Evolutionary conservation across 1,140 invertebrate genomes (phyloP).

Genomic region (Aricia agestis): DNA sequence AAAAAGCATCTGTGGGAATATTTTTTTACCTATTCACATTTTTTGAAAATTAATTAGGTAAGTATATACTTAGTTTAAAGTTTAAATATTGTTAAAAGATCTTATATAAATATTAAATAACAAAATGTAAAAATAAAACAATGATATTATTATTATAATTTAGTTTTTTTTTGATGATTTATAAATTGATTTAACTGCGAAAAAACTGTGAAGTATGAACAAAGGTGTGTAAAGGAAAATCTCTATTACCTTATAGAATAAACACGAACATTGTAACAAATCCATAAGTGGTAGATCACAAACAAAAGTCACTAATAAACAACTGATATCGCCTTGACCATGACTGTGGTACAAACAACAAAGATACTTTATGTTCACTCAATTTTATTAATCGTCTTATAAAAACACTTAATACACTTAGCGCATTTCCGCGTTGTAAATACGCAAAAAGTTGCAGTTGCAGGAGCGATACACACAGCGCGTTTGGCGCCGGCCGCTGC

Average conservation of each 20-base stretch:
- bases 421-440: background rate
- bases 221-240: background rate
- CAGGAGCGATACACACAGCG: background rate
- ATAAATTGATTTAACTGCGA: too few relatives aligned
- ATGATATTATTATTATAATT: too few relatives aligned
- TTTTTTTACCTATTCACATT: too few relatives aligned
- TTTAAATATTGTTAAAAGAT: too few relatives aligned
- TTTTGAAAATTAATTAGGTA: too few relatives aligned
- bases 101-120: too few relatives aligned
- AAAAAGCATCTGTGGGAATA: too few relatives aligned
- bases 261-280: background rate
- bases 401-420: background rate
- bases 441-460: background rate
- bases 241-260: background rate
- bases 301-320: background rate
- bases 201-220: background rate
- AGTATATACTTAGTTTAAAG: too few relatives aligned
- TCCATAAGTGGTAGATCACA: background rate
- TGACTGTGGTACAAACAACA: background rate
- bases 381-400: background rate
- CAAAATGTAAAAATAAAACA: too few relatives aligned
- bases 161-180: too few relatives aligned
- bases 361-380: background rate
- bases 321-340: background rate
- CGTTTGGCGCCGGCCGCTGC: background rate